phyloP scores from a whole-genome alignment of 2,888 invertebrate species.

The Caenorhabditis virilis region DNA sequence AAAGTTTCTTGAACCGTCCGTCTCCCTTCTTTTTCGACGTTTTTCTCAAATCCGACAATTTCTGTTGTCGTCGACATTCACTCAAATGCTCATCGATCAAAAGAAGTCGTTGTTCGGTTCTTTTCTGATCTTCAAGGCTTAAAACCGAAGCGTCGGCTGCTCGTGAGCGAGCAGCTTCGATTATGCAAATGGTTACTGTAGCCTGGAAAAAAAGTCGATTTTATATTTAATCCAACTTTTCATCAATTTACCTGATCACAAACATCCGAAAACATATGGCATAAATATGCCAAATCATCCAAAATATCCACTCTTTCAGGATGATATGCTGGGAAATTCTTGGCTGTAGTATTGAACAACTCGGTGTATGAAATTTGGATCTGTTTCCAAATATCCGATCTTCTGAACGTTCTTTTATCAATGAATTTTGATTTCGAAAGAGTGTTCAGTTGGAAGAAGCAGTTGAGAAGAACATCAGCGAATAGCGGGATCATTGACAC shows the following conservation, averaged over 20 bases:
- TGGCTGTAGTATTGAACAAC: slow-evolving; percentile 51
- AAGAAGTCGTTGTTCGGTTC: slow-evolving; percentile 34
- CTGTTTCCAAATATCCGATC: slow-evolving; percentile 51
- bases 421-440: slow-evolving; percentile 44
- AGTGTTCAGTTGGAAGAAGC: slow-evolving; percentile 58
- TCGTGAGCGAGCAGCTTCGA: slow-evolving; percentile 61
- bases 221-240: background rate
- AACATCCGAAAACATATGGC: slow-evolving; percentile 60
- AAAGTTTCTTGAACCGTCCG: slow-evolving; percentile 21
- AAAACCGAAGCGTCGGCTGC: slow-evolving; percentile 38
- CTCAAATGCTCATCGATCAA: slow-evolving; percentile 60
- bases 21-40: slow-evolving; percentile 34
- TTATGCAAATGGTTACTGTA: slow-evolving; percentile 60
- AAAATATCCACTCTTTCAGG: slow-evolving; percentile 59
- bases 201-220: slow-evolving; percentile 24
- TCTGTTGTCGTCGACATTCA: slow-evolving; percentile 59
- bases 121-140: slow-evolving; percentile 22
- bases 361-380: slow-evolving; percentile 54
- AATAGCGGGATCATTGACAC: slow-evolving; percentile 48
- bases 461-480: slow-evolving; percentile 59
- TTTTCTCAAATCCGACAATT: slow-evolving; percentile 51
- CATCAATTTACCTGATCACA: slow-evolving; percentile 51
- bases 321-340: slow-evolving; percentile 56
- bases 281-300: slow-evolving; percentile 60
- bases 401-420: slow-evolving; percentile 26